A percentile compares a stretch with the other conserved stretches of the same genome.
Conservation (phyloP, 1,140 invertebrate genomes). For the Cecropterus lyciades region DNA sequence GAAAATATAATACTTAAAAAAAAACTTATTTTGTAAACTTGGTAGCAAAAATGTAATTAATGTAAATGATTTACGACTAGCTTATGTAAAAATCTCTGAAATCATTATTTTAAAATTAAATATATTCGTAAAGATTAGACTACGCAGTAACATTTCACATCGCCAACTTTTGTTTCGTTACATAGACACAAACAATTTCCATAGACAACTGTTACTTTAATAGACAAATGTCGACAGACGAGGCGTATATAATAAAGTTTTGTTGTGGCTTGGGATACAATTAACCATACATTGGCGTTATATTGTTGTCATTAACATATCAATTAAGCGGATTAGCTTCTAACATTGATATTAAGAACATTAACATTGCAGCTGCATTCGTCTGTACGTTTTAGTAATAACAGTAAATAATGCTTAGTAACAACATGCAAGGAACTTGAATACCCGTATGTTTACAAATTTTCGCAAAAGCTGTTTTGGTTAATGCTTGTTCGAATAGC, state of each 20-base stretch:
- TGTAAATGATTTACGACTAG: no score
- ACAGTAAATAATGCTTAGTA: conserved; percentile 11
- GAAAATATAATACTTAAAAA: no score
- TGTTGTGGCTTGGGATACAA: conserved; percentile 80
- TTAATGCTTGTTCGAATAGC: neutral
- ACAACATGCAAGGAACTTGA: conserved; percentile 14
- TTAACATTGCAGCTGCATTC: conserved; percentile 80
- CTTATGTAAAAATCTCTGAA: no score
- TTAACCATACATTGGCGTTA: conserved; percentile 54
- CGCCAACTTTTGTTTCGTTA: no score
- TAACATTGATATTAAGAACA: conserved; percentile 47
- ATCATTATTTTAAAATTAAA: no score
- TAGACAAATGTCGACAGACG: conserved; percentile 60
- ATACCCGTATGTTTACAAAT: conserved; percentile 19
- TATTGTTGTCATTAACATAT: conserved; percentile 60
- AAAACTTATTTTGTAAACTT: no score
- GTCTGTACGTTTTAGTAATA: conserved; percentile 31
- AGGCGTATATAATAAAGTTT: conserved; percentile 63
- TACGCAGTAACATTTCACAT: no score
- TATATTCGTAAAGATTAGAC: no score
- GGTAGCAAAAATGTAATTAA: no score
- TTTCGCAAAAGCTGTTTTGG: neutral
- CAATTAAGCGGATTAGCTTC: conserved; percentile 51
- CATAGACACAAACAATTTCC: neutral
- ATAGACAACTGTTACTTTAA: conserved; percentile 11